phyloP scores from a whole-genome alignment of 2,888 invertebrate genomes.

The Synergus laeviventris region DNA sequence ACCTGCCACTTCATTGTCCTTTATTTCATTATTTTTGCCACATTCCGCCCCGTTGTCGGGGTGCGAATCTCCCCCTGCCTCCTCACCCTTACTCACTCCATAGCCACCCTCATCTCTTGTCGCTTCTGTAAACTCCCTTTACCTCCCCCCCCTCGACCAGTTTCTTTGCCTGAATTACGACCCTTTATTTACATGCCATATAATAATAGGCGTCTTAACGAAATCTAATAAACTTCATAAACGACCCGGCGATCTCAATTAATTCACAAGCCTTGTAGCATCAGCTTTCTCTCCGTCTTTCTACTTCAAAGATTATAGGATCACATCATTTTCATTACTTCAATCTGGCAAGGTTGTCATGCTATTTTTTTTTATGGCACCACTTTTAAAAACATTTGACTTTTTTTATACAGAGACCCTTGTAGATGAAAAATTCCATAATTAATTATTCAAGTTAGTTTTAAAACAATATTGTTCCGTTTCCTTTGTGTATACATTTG shows the following conservation, averaged over 20 bases:
- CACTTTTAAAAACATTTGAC: neutral
- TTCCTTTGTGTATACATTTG: neutral
- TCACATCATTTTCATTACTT: neutral
- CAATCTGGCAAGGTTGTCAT: conserved; percentile 8
- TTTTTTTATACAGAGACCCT: neutral
- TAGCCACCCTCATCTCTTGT: conserved; percentile 42
- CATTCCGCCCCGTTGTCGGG: conserved; percentile 48
- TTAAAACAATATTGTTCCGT: neutral
- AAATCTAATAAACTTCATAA: conserved; percentile 74
- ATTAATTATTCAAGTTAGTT: neutral
- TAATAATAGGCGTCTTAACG: conserved; percentile 72
- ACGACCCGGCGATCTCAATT: conserved; percentile 64
- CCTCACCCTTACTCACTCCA: conserved; percentile 40
- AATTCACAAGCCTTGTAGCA: conserved; percentile 41
- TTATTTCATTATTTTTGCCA: conserved; percentile 61
- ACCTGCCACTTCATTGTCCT: conserved; percentile 65
- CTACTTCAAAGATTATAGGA: conserved; percentile 12
- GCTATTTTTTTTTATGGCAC: neutral
- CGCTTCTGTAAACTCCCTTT: conserved; percentile 51
- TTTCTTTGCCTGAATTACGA: neutral
- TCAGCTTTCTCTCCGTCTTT: neutral
- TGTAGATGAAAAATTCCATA: neutral
- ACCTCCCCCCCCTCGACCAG: neutral
- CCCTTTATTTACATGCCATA: conserved; percentile 57
- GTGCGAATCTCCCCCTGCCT: conserved; percentile 40